These are phyloP conservation scores for Pentalonia nigronervosa DNA, from an alignment of 1,140 invertebrate species.

Conservation along the genomic window DNA sequence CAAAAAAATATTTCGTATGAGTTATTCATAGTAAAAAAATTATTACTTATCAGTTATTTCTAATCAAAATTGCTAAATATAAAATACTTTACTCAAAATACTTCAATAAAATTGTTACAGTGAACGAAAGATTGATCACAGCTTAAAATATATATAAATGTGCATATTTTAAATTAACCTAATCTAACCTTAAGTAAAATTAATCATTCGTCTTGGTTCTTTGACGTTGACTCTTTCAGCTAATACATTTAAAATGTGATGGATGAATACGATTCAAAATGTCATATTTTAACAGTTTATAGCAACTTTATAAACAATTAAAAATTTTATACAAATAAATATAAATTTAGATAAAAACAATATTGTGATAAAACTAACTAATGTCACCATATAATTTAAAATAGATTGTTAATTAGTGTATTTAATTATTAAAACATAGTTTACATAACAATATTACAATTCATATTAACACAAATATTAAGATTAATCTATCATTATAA, in stretches of 20 bases:
- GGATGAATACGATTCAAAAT: not conserved
- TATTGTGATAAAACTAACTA: not conserved
- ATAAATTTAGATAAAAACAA: not conserved
- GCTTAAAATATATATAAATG: not conserved
- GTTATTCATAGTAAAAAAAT: not conserved
- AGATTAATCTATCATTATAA: too few relatives aligned
- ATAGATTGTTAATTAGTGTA: too few relatives aligned
- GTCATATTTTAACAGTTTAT: too few relatives aligned
- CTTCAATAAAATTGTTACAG: not conserved
- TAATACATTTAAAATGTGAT: not conserved
- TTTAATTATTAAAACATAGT: not conserved
- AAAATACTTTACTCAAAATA: not conserved
- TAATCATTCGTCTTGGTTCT: not conserved
- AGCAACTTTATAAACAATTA: not conserved
- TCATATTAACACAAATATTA: too few relatives aligned
- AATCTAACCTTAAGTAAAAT: not conserved
- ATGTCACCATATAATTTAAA: not conserved
- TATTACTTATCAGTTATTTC: not conserved
- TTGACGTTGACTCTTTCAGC: not conserved
- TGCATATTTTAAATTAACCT: not conserved
- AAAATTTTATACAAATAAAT: too few relatives aligned
- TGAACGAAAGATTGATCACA: not conserved
- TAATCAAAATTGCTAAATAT: not conserved
- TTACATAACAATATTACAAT: not conserved
- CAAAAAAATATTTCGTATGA: not conserved